Conservation (phyloP, 64 coral and sea anemone genomes). For the Montipora efflorescens region DNA sequence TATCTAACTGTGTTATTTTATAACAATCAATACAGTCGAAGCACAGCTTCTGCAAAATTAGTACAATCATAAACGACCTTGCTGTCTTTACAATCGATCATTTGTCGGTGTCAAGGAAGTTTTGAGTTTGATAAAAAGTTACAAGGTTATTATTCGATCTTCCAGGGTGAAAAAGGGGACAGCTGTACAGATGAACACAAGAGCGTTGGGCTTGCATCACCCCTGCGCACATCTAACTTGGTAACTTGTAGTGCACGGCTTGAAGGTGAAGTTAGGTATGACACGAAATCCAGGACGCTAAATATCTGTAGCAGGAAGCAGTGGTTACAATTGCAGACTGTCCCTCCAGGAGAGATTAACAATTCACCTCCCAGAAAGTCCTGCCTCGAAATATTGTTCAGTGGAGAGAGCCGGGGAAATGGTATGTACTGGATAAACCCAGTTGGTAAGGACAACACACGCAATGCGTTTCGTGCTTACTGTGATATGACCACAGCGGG, state of each 20-base stretch:
- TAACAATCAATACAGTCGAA: no score
- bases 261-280: slow-evolving; percentile 79
- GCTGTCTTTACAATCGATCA: no score
- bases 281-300: slow-evolving; percentile 34
- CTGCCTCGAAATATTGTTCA: slow-evolving; percentile 91
- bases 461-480: slow-evolving; percentile 89
- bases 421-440: slow-evolving; percentile 99
- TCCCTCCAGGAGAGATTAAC: slow-evolving; percentile 28
- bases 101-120: no score
- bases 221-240: neutral
- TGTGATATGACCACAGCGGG: slow-evolving; percentile 97
- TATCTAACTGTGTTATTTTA: no score
- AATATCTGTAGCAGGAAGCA: slow-evolving; percentile 63
- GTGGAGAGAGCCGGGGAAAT: slow-evolving; percentile 85
- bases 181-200: slow-evolving; percentile 60
- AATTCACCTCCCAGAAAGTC: slow-evolving; percentile 74
- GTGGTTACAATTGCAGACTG: slow-evolving; percentile 70
- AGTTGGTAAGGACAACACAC: slow-evolving; percentile 43
- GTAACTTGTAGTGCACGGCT: slow-evolving; percentile 60
- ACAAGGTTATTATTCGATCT: neutral
- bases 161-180: slow-evolving; percentile 90
- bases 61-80: no score
- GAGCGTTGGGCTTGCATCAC: neutral
- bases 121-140: no score
- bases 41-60: no score